Percentiles rank a stretch among this genome's conserved stretches.
Evolutionary conservation across 2,888 invertebrate species (phyloP).

Genomic region (Lasiommata megera): DNA sequence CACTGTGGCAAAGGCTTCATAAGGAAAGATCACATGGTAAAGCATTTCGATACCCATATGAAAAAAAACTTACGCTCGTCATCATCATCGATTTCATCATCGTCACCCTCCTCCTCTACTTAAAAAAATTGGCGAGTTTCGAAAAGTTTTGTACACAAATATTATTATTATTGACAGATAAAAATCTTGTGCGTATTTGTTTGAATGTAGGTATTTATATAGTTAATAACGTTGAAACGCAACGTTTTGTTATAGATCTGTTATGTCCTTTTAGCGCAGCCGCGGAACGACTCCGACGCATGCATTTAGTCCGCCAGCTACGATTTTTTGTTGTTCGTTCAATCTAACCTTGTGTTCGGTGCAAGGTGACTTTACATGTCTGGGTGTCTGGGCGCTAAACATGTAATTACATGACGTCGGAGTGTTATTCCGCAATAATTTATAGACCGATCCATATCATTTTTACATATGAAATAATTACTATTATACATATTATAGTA

Average conservation of each 20-base stretch:
- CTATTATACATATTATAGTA: slow-evolving; percentile 44
- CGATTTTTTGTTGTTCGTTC: slow-evolving; percentile 73
- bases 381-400: slow-evolving; percentile 74
- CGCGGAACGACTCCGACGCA: slow-evolving; percentile 47
- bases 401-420: slow-evolving; percentile 73
- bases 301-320: slow-evolving; percentile 57
- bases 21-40: slow-evolving; percentile 94
- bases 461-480: slow-evolving; percentile 54
- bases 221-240: slow-evolving; percentile 40
- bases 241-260: slow-evolving; percentile 40
- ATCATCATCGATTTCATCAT: slow-evolving; percentile 50
- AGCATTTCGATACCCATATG: slow-evolving; percentile 91
- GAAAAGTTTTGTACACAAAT: slow-evolving; percentile 44
- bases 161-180: slow-evolving; percentile 56
- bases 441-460: slow-evolving; percentile 73
- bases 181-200: slow-evolving; percentile 37
- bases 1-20: slow-evolving; percentile 94
- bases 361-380: slow-evolving; percentile 79
- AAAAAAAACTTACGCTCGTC: slow-evolving; percentile 77
- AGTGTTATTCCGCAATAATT: slow-evolving; percentile 64
- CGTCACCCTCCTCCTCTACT: slow-evolving; percentile 46
- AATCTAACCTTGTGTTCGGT: slow-evolving; percentile 71
- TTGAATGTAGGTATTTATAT: slow-evolving; percentile 37
- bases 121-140: slow-evolving; percentile 27
- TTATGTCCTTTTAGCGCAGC: slow-evolving; percentile 39